phyloP scores from a whole-genome alignment of 2,797 vertebrate species.

The Molossus molossus region DNA sequence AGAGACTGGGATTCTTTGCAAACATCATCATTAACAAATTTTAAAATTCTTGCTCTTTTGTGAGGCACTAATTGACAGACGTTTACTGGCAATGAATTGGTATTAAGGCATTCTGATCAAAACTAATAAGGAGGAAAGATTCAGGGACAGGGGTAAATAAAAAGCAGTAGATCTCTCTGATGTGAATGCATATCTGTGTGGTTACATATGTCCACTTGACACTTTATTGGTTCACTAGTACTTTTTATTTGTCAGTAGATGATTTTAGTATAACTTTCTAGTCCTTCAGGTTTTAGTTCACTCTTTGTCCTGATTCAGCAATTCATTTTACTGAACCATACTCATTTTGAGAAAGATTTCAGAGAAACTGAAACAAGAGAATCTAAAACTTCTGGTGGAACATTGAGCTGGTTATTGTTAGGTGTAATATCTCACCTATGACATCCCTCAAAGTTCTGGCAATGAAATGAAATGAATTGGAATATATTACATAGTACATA shows the following conservation, averaged over 20 bases:
- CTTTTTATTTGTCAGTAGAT: slow-evolving; percentile 28
- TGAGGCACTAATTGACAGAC: not conserved
- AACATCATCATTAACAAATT: not conserved
- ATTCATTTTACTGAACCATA: slow-evolving; percentile 35
- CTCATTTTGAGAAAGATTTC: slow-evolving; percentile 46
- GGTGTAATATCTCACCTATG: slow-evolving; percentile 31
- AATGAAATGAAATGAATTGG: slow-evolving; percentile 49
- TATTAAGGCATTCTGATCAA: not conserved
- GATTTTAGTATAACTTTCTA: slow-evolving; percentile 2
- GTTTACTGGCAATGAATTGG: not conserved
- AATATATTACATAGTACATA: not conserved
- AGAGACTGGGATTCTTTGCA: slow-evolving; percentile 21
- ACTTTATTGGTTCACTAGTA: not conserved
- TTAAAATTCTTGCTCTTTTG: not conserved
- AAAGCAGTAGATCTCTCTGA: not conserved
- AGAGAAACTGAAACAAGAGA: slow-evolving; percentile 26
- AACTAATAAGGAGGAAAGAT: slow-evolving; percentile 13
- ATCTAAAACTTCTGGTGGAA: not conserved
- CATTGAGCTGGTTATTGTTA: slow-evolving; percentile 36
- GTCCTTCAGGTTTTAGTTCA: not conserved
- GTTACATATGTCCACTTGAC: not conserved
- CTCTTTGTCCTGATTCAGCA: not conserved
- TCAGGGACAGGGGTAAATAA: not conserved
- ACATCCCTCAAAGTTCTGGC: slow-evolving; percentile 3
- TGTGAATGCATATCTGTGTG: not conserved